Conservation (phyloP, 1,140 invertebrate genomes). For the Drosophila baimaii region DNA sequence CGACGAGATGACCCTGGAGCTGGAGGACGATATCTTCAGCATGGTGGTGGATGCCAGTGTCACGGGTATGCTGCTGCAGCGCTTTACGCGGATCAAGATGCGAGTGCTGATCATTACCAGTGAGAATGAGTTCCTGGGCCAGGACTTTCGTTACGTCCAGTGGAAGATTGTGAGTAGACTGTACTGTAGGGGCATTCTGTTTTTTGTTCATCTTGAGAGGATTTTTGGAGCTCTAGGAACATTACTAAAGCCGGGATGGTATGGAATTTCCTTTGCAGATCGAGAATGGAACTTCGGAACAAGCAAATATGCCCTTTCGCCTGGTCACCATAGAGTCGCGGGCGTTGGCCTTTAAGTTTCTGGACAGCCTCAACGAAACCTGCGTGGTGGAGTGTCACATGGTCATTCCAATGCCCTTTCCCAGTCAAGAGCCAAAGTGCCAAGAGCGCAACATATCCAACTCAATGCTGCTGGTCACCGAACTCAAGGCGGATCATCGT, state of each 20-base stretch:
- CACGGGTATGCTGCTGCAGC: constrained; percentile 75
- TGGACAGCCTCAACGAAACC: constrained; percentile 76
- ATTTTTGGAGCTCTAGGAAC: background rate
- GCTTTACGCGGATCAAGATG: constrained; percentile 75
- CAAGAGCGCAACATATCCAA: constrained; percentile 68
- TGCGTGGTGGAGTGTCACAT: constrained; percentile 76
- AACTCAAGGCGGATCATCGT: constrained; percentile 59
- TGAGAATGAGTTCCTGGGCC: constrained; percentile 75
- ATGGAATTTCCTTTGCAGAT: constrained; percentile 43
- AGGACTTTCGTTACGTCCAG: constrained; percentile 83
- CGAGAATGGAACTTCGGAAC: constrained; percentile 76
- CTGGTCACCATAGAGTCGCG: constrained; percentile 74
- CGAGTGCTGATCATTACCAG: constrained; percentile 77
- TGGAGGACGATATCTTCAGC: constrained; percentile 75
- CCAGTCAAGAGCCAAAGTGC: constrained; percentile 68
- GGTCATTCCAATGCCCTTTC: constrained; percentile 55
- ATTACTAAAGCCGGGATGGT: constrained; percentile 3
- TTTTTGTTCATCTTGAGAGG: background rate
- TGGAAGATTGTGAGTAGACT: constrained; percentile 84
- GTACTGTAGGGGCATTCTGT: constrained; percentile 62
- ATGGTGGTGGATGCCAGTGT: constrained; percentile 77
- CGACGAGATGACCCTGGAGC: constrained; percentile 58
- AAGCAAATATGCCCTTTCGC: constrained; percentile 73
- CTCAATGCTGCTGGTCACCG: constrained; percentile 66
- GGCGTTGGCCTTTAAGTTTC: constrained; percentile 70